phyloP scores from a whole-genome alignment of 2,888 invertebrate genomes.

The Sinodicranocentrus sp. region DNA sequence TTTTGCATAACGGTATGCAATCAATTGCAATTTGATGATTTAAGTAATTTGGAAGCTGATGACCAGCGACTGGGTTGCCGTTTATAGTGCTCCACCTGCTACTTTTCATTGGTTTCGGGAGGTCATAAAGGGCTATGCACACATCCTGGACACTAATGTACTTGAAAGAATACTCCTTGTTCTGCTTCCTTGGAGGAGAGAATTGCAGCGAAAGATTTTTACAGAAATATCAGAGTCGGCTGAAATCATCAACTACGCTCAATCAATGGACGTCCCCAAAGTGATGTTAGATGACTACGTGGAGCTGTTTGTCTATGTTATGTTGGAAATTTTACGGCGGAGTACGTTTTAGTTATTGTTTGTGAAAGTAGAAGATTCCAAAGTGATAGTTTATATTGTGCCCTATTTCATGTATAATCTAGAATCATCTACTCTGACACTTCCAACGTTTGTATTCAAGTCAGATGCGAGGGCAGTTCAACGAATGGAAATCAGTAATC shows the following conservation, averaged over 20 bases:
- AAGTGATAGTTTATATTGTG: no score
- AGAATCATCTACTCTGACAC: no score
- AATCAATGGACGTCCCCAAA: conserved; percentile 51
- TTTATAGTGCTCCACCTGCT: conserved; percentile 67
- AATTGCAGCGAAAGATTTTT: conserved; percentile 73
- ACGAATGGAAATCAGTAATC: conserved; percentile 65
- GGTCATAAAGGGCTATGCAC: conserved; percentile 57
- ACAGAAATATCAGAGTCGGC: conserved; percentile 69
- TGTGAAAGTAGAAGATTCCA: no score
- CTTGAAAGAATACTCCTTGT: conserved; percentile 56
- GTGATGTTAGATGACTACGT: conserved; percentile 72
- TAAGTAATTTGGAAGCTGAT: conserved; percentile 73
- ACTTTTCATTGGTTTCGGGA: conserved; percentile 73
- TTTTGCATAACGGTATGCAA: no score
- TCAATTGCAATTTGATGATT: no score
- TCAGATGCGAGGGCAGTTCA: conserved; percentile 65
- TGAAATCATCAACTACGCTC: conserved; percentile 74
- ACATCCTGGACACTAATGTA: conserved; percentile 45
- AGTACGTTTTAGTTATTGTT: no score
- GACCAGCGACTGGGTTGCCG: conserved; percentile 73
- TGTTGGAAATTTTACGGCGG: conserved; percentile 71
- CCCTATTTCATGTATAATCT: no score
- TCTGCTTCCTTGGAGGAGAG: conserved; percentile 75
- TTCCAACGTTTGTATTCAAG: conserved; percentile 65
- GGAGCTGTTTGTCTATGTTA: conserved; percentile 70